Percentiles rank a stretch among this genome's conserved stretches.
Conservation (phyloP, 2,797 vertebrate species). For the Melanogrammus aeglefinus region DNA sequence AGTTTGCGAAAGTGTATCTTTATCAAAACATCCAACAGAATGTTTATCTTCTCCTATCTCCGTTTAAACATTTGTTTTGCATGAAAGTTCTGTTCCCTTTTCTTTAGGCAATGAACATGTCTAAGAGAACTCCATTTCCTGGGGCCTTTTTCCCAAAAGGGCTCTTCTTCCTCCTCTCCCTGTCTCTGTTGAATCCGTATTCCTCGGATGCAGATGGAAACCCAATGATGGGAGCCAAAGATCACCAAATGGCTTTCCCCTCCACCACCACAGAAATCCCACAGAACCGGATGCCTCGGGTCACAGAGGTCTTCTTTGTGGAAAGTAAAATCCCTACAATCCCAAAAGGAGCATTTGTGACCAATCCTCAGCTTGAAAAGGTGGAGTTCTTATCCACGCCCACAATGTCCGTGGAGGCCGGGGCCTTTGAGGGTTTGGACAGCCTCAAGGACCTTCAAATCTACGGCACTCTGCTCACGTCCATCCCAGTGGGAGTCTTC, state of each 20-base stretch:
- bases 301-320: conserved; percentile 72
- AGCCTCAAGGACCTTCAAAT: conserved; percentile 67
- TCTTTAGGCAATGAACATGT: conserved; percentile 45
- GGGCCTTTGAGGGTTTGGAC: conserved; percentile 75
- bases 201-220: conserved; percentile 9
- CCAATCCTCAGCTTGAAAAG: conserved; percentile 64
- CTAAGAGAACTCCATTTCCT: background rate
- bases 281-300: conserved; percentile 35
- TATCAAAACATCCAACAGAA: background rate
- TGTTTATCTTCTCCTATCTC: background rate
- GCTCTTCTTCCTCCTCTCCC: conserved; percentile 36
- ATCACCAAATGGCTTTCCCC: conserved; percentile 57
- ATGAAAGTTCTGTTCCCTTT: background rate
- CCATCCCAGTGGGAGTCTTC: conserved; percentile 69
- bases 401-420: conserved; percentile 64
- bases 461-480: conserved; percentile 57
- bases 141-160: conserved; percentile 1
- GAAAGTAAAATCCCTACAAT: conserved; percentile 64
- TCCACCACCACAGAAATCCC: conserved; percentile 61
- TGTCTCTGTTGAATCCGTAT: conserved; percentile 47
- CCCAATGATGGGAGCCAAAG: conserved; percentile 13
- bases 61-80: background rate
- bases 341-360: conserved; percentile 66
- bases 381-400: conserved; percentile 70
- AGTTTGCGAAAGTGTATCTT: background rate